Conservation (phyloP, 2,113 vertebrate genomes). For the Elachura formosa region DNA sequence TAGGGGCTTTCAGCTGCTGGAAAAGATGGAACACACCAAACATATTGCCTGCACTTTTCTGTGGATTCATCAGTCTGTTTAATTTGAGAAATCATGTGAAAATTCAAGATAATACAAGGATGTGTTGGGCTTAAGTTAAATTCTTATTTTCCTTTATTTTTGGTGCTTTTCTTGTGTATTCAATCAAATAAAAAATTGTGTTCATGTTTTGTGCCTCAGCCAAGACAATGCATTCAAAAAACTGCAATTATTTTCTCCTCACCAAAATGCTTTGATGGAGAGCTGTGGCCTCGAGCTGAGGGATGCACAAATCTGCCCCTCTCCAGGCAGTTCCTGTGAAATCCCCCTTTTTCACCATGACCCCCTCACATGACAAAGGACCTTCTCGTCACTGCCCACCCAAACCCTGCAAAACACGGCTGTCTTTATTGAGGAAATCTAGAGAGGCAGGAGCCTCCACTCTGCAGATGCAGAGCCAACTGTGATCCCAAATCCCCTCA, state of each 20-base stretch:
- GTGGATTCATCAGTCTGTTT: not conserved
- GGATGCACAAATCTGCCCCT: not conserved
- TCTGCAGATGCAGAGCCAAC: not conserved
- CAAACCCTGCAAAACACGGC: not conserved
- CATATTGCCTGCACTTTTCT: not conserved
- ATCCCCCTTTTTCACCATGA: not conserved
- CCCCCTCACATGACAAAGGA: not conserved
- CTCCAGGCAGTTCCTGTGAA: not conserved
- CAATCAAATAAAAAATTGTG: not conserved
- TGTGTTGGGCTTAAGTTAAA: not conserved
- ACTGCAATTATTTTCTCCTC: not conserved
- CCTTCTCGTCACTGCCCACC: not conserved
- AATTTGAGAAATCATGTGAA: not conserved
- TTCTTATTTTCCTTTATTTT: not conserved
- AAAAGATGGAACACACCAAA: not conserved
- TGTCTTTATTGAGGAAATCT: not conserved
- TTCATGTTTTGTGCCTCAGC: not conserved
- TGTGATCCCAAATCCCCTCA: not conserved
- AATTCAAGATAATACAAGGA: not conserved
- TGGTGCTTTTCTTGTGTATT: not conserved
- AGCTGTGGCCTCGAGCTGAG: not conserved
- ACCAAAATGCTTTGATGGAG: not conserved
- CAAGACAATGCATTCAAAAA: not conserved
- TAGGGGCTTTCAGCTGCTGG: not conserved
- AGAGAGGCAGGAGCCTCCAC: not conserved